Base-by-base conservation (phyloP, 2,888 invertebrate genomes). In the Lasiommata megera region DNA sequence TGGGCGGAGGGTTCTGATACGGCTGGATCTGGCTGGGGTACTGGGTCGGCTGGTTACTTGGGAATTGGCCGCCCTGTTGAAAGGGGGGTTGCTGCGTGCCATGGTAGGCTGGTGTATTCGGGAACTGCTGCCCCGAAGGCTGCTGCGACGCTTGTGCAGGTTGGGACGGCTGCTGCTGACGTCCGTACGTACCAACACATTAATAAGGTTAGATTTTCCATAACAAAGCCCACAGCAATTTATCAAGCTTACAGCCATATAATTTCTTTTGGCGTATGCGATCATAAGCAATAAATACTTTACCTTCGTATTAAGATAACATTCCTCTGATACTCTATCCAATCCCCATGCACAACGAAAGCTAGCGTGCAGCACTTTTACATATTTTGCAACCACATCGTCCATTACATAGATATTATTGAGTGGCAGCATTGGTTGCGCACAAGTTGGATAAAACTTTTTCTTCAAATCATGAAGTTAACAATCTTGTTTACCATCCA, bases 151-250 rank as follows among this genome's bases (percentile, higher is more conserved):
- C 85, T 84, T 84, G 88, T 80, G 83, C 82, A 80, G 86, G 88
- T 88, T 90, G 91, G 86, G 88, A 88, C 87, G 88, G 85, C 89
- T 90, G 90, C 89, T 91, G 90, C 90, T 90, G 89, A 89, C 90
- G 90, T 90, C 90, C 90, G 89, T 90, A 90, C 90, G 90, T 83
- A 90, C 89, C 90, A 90, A 90, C 88, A 90, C 90, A 90, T 90
- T 90, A 90, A 89, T 89, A 88, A 90, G 90, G 90, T 90, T 90
- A 90, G 90, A 89, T 90, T 90, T 89, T 90, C 89, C 88, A 84
- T 88, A 78, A 83, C 72, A 76, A 88, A 88, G 84, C 88, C 80
- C 83, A 80, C 78, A 90, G 89, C 89, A 89, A 90, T 79, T 74
- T 72, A 73, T 73, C 75, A 86, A 89, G 88, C 88, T 86, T 74